Percentiles rank a stretch among this genome's conserved stretches.
These are phyloP conservation scores for Montipora foliosa DNA, from an alignment of 64 coral and sea anemone genomes.

Conservation along the genomic window DNA sequence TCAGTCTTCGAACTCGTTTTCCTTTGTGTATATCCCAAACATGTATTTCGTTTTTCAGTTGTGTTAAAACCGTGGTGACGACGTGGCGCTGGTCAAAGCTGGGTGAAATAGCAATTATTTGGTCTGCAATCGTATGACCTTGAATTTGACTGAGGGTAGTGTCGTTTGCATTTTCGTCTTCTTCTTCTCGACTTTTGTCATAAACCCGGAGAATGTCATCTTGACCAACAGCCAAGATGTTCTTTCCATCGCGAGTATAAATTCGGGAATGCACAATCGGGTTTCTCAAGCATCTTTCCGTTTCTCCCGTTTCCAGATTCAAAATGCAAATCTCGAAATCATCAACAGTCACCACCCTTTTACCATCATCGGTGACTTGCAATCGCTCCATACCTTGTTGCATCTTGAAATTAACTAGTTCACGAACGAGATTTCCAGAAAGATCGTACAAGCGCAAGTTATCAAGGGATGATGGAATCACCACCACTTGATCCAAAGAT, in stretches of 20 bases:
- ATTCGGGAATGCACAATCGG: conserved; percentile 68
- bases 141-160: conserved; percentile 58
- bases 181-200: conserved; percentile 80
- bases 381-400: conserved; percentile 58
- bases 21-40: conserved; percentile 72
- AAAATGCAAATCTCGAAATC: conserved; percentile 83
- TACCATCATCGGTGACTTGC: conserved; percentile 89
- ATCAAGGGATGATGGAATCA: conserved; percentile 70
- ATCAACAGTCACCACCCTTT: conserved; percentile 70
- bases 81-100: conserved; percentile 72
- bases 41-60: conserved; percentile 58
- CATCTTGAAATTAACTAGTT: conserved; percentile 84
- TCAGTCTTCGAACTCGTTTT: conserved; percentile 57
- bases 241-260: conserved; percentile 76
- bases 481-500: conserved; percentile 64
- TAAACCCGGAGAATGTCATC: conserved; percentile 79
- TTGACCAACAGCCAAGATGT: conserved; percentile 72
- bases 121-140: conserved; percentile 72
- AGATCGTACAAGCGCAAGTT: conserved; percentile 81
- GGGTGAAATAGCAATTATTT: conserved; percentile 36
- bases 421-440: conserved; percentile 67
- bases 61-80: conserved; percentile 30
- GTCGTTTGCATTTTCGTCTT: conserved; percentile 83
- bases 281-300: conserved; percentile 75
- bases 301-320: conserved; percentile 69